phyloP scores from a whole-genome alignment of 1,140 invertebrate species.

The Sycophila sp. region DNA sequence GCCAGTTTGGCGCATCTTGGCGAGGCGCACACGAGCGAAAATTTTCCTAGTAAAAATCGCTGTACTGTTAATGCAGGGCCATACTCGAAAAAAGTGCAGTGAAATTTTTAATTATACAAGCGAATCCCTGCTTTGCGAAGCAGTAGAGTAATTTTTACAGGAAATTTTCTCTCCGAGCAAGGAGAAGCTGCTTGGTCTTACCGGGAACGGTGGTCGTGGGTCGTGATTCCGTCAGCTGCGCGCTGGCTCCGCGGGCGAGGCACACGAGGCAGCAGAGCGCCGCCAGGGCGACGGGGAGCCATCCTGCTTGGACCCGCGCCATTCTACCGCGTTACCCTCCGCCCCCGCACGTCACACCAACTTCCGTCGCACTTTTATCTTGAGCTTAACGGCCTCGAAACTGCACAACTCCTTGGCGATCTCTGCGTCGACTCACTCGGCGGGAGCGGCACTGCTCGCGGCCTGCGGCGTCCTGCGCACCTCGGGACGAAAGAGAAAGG shows the following conservation, averaged over 20 bases:
- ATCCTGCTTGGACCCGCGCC: constrained; percentile 55
- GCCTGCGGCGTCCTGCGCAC: neutral
- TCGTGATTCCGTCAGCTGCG: constrained; percentile 38
- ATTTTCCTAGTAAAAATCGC: no score
- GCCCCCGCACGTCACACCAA: neutral
- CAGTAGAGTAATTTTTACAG: no score
- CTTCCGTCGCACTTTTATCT: neutral
- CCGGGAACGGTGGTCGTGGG: constrained; percentile 39
- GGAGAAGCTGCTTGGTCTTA: constrained; percentile 30
- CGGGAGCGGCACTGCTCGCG: neutral
- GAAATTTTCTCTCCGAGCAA: no score
- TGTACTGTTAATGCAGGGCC: no score
- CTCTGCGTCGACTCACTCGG: neutral
- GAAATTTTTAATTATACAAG: no score
- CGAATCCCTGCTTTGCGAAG: no score
- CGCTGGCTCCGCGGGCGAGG: constrained; percentile 46
- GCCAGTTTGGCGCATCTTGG: no score
- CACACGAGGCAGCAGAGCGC: constrained; percentile 51
- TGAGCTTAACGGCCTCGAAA: no score
- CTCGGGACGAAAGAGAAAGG: constrained; percentile 18
- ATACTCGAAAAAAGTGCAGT: no score
- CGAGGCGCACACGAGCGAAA: no score
- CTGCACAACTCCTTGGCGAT: no score
- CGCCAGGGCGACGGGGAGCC: constrained; percentile 50
- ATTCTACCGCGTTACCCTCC: constrained; percentile 60